A percentile compares a stretch with the other conserved stretches of the same genome.
phyloP scores from a whole-genome alignment of 2,888 invertebrate genomes.

The Epinotia bilunana region DNA sequence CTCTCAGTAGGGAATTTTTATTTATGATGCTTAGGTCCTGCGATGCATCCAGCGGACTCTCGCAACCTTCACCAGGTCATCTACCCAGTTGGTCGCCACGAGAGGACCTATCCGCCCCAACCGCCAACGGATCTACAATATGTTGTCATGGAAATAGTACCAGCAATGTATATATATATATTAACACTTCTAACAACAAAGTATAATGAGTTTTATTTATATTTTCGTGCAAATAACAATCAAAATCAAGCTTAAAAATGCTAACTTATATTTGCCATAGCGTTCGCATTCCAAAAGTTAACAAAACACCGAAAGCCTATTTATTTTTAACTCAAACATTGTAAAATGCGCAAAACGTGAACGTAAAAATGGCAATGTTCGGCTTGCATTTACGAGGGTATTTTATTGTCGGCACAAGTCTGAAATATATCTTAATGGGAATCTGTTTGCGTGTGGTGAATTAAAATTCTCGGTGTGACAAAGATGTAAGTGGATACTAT shows the following conservation, averaged over 20 bases:
- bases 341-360: conserved; percentile 24
- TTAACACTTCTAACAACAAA: not conserved
- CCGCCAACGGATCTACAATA: too few relatives aligned
- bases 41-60: too few relatives aligned
- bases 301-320: not conserved
- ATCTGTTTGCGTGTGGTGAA: conserved; percentile 35
- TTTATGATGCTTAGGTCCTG: too few relatives aligned
- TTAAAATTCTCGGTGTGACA: conserved; percentile 18
- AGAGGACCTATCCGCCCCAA: too few relatives aligned
- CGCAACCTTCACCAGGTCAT: too few relatives aligned
- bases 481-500: not conserved
- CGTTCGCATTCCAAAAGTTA: not conserved
- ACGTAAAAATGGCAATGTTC: conserved; percentile 32
- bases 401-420: conserved; percentile 17
- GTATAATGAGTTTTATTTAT: not conserved
- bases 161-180: too few relatives aligned
- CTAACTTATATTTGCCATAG: conserved; percentile 8
- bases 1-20: too few relatives aligned
- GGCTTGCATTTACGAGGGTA: conserved; percentile 29
- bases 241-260: conserved; percentile 19
- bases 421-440: conserved; percentile 36
- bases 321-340: conserved; percentile 24
- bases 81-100: too few relatives aligned
- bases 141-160: too few relatives aligned
- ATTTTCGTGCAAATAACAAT: not conserved